phyloP scores from a whole-genome alignment of 1,140 invertebrate species.

The Papilio xuthus region DNA sequence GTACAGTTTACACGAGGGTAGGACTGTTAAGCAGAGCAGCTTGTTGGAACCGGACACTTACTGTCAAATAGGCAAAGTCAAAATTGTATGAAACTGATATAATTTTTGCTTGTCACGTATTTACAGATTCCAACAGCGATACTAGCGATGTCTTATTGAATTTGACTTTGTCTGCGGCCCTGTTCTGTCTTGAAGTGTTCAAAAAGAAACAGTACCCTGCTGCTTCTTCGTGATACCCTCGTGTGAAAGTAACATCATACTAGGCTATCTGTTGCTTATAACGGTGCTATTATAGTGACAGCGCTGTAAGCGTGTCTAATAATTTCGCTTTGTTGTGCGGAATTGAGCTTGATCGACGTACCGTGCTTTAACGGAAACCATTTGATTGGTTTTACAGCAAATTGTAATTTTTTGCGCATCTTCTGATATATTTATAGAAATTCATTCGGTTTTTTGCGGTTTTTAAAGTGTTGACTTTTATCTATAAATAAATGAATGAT shows the following conservation, averaged over 20 bases:
- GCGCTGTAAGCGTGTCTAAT: conserved; percentile 35
- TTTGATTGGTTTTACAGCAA: conserved; percentile 26
- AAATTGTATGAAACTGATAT: not conserved
- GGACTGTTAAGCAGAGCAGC: not conserved
- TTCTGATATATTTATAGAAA: conserved; percentile 2
- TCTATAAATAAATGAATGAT: too few relatives aligned
- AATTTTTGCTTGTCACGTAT: not conserved
- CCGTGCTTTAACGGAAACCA: conserved; percentile 32
- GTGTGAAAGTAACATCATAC: conserved; percentile 4
- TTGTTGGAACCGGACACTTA: too few relatives aligned
- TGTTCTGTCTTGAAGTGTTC: not conserved
- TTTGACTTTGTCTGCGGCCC: not conserved
- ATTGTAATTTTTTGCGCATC: not conserved
- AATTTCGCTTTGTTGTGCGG: conserved; percentile 26
- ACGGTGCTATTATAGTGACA: conserved; percentile 54
- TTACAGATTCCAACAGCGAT: not conserved
- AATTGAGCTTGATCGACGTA: conserved; percentile 28
- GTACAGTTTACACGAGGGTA: conserved; percentile 32
- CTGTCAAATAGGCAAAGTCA: too few relatives aligned
- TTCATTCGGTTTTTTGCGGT: not conserved
- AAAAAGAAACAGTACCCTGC: not conserved
- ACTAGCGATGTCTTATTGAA: not conserved
- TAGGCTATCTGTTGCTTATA: conserved; percentile 49
- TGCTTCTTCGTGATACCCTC: not conserved
- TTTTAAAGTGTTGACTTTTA: not conserved